phyloP scores from a whole-genome alignment of 2,888 invertebrate genomes.

The Chironomus tentans region DNA sequence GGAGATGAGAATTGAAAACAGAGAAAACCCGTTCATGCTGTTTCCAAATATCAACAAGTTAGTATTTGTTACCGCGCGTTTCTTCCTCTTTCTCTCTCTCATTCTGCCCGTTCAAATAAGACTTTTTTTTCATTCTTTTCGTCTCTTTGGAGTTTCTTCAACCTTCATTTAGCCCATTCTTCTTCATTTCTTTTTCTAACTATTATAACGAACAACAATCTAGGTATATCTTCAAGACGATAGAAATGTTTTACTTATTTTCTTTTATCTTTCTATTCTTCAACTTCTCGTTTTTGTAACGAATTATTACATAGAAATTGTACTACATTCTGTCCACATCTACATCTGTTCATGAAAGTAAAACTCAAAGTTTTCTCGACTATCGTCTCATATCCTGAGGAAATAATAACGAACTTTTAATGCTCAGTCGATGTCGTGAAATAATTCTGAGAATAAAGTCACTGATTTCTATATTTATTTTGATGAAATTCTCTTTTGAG shows the following conservation, averaged over 20 bases:
- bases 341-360: too few relatives aligned
- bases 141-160: not conserved
- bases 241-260: not conserved
- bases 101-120: not conserved
- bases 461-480: too few relatives aligned
- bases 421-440: too few relatives aligned
- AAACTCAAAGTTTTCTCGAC: too few relatives aligned
- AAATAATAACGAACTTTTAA: too few relatives aligned
- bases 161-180: not conserved
- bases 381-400: too few relatives aligned
- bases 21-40: constrained; percentile 20
- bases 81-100: not conserved
- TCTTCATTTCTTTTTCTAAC: too few relatives aligned
- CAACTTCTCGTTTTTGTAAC: not conserved
- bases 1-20: not conserved
- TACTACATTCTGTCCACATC: too few relatives aligned
- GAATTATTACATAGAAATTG: not conserved
- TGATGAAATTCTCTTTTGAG: too few relatives aligned
- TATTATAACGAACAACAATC: too few relatives aligned
- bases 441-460: too few relatives aligned
- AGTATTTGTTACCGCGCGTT: not conserved
- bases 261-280: not conserved
- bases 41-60: constrained; percentile 21
- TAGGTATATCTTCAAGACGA: not conserved
- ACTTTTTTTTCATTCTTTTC: not conserved